A percentile compares a stretch with the other conserved stretches of the same genome.
Evolutionary conservation across 1,140 invertebrate species (phyloP).

Genomic region (Cotesia chilonis): DNA sequence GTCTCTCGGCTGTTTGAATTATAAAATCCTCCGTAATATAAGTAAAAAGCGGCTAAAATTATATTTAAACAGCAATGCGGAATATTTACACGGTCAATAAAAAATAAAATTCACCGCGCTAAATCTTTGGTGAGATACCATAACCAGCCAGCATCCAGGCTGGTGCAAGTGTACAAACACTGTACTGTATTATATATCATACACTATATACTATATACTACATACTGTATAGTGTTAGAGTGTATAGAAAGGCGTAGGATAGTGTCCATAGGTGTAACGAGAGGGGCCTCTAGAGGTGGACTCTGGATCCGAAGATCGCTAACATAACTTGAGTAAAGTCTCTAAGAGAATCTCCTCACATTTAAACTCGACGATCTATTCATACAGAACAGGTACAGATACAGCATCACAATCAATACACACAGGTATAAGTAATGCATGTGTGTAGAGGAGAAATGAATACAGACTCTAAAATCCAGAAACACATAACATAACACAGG

Average conservation of each 20-base stretch:
- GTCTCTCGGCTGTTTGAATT: too few relatives aligned
- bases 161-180: too few relatives aligned
- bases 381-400: too few relatives aligned
- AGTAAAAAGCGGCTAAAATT: too few relatives aligned
- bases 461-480: background rate
- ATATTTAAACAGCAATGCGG: too few relatives aligned
- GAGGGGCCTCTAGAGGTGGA: slow-evolving; percentile 38
- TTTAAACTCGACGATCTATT: too few relatives aligned
- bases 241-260: slow-evolving; percentile 50
- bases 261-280: slow-evolving; percentile 29
- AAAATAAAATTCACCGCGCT: background rate
- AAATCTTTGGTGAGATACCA: slow-evolving; percentile 11
- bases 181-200: too few relatives aligned
- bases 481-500: slow-evolving; percentile 1
- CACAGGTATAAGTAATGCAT: too few relatives aligned
- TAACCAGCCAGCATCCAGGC: slow-evolving; percentile 41
- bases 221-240: slow-evolving; percentile 45
- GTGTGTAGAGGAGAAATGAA: background rate
- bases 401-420: too few relatives aligned
- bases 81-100: too few relatives aligned
- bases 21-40: too few relatives aligned
- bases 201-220: too few relatives aligned
- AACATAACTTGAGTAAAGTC: background rate
- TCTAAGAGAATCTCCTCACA: background rate
- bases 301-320: background rate